Evolutionary conservation across 2,888 invertebrate genomes (phyloP).

Genomic region (Neelides folsomi): DNA sequence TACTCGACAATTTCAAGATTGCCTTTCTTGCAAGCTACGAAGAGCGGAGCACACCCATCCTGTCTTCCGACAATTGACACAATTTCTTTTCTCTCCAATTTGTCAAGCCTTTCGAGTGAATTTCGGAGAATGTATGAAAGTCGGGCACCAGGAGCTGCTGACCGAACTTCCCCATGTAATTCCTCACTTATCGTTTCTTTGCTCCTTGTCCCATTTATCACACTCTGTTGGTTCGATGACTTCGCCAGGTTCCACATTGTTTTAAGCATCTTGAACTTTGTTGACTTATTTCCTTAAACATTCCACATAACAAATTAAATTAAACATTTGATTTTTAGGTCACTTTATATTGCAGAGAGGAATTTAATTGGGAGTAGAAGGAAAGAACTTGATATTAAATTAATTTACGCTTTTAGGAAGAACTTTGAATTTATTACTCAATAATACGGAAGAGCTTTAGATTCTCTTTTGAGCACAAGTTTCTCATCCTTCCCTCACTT

Average conservation of each 20-base stretch:
- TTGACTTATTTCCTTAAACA: not conserved
- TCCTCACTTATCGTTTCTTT: slow-evolving; percentile 28
- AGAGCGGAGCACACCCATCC: slow-evolving; percentile 68
- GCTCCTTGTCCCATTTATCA: slow-evolving; percentile 7
- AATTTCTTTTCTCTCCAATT: slow-evolving; percentile 51
- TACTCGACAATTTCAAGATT: slow-evolving; percentile 74
- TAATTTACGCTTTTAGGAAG: too few species aligned
- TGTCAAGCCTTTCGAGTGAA: slow-evolving; percentile 47
- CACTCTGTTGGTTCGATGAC: slow-evolving; percentile 13
- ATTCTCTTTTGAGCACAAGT: too few species aligned
- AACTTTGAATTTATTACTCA: too few species aligned
- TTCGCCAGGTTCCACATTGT: slow-evolving; percentile 31
- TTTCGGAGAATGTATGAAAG: slow-evolving; percentile 45
- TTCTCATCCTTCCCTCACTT: too few species aligned
- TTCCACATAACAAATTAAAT: too few species aligned
- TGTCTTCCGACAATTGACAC: slow-evolving; percentile 48
- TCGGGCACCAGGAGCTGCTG: slow-evolving; percentile 53
- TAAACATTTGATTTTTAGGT: too few species aligned
- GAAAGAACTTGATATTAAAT: too few species aligned
- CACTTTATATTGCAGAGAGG: too few species aligned
- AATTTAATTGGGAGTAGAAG: too few species aligned
- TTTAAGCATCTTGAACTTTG: slow-evolving; percentile 23
- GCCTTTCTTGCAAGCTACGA: slow-evolving; percentile 63
- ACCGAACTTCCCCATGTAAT: slow-evolving; percentile 25
- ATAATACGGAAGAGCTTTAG: too few species aligned